phyloP scores from a whole-genome alignment of 2,113 vertebrate species.

The Microcebus jonahi region DNA sequence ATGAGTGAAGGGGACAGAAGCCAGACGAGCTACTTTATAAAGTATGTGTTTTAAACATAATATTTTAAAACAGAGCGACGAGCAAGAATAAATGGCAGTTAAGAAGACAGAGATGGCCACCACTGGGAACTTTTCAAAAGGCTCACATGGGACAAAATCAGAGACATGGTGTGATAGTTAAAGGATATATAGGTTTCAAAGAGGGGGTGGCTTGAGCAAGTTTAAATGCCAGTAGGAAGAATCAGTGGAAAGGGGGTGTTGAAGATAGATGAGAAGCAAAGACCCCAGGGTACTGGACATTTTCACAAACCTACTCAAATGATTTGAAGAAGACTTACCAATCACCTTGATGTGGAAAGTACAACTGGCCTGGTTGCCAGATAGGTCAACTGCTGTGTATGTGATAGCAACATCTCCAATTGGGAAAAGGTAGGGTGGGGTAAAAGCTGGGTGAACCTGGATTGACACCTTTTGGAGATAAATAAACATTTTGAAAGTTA shows the following conservation, averaged over 20 bases:
- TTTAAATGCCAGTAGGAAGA: neutral
- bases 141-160: neutral
- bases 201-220: neutral
- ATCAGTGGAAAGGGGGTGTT: neutral
- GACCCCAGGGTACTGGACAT: neutral
- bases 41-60: no score
- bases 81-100: neutral
- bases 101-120: neutral
- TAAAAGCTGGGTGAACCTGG: constrained; percentile 92
- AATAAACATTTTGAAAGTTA: constrained; percentile 68
- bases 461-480: constrained; percentile 88
- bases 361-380: constrained; percentile 94
- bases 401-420: constrained; percentile 92
- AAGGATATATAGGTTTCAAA: neutral
- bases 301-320: neutral
- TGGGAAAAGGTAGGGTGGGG: constrained; percentile 93
- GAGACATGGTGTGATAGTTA: neutral
- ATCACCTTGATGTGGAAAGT: constrained; percentile 93
- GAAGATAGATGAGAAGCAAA: neutral
- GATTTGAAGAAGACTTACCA: constrained; percentile 88
- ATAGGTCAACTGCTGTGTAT: constrained; percentile 90
- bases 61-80: no score
- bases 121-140: neutral
- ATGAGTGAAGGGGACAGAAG: neutral
- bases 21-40: neutral